A percentile compares a stretch with the other conserved stretches of the same genome.
phyloP scores from a whole-genome alignment of 2,888 invertebrate species.

The Hofmannophila pseudospretella region DNA sequence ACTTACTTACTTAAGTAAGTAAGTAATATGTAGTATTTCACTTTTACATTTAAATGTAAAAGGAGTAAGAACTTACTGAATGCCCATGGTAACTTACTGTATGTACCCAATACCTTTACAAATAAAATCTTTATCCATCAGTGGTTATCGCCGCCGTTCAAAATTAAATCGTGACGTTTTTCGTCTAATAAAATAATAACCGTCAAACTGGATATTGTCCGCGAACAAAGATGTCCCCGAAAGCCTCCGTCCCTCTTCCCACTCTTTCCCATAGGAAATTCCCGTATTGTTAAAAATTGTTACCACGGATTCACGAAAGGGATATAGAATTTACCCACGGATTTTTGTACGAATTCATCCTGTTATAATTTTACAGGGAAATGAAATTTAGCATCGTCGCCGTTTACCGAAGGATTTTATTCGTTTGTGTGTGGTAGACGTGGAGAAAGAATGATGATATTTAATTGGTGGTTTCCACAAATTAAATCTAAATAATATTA shows the following conservation, averaged over 20 bases:
- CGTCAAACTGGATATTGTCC: constrained; percentile 15
- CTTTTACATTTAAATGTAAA: too few species aligned
- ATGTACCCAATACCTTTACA: too few species aligned
- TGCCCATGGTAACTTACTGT: too few species aligned
- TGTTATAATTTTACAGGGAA: constrained; percentile 13
- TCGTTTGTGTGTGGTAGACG: constrained; percentile 1
- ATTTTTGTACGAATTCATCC: constrained; percentile 16
- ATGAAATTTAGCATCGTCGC: constrained; percentile 11
- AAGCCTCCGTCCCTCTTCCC: constrained; percentile 9
- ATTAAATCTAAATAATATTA: too few species aligned
- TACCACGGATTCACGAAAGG: constrained; percentile 15
- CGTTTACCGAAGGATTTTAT: constrained; percentile 4
- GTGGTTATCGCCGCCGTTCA: too few species aligned
- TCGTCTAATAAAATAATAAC: constrained; percentile 8
- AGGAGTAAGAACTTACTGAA: too few species aligned
- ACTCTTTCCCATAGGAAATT: constrained; percentile 16
- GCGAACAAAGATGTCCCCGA: constrained; percentile 16
- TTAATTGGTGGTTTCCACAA: too few species aligned
- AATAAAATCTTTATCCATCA: too few species aligned
- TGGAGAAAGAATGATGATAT: background rate
- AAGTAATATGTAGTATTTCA: too few species aligned
- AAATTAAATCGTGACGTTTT: constrained; percentile 12
- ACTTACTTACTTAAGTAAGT: too few species aligned
- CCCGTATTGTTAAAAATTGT: constrained; percentile 18
- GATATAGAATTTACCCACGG: constrained; percentile 14